These are phyloP conservation scores for Molossus molossus DNA, from an alignment of 2,797 vertebrate genomes.

Conservation along the genomic window DNA sequence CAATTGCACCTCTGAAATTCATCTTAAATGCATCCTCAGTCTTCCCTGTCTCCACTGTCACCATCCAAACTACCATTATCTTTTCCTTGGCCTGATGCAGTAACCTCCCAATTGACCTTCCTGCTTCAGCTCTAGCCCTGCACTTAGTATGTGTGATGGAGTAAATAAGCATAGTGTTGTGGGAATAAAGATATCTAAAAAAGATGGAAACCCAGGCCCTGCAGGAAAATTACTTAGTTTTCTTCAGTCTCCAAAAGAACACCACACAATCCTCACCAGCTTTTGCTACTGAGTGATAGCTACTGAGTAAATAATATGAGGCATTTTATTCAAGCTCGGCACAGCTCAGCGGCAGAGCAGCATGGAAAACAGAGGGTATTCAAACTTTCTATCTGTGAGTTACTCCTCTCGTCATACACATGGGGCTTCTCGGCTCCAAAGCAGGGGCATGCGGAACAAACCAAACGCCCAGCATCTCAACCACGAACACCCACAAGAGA, in stretches of 20 bases:
- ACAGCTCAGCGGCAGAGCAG: background rate
- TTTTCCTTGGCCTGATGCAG: constrained; percentile 4
- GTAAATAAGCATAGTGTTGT: constrained; percentile 31
- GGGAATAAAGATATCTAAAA: constrained; percentile 53
- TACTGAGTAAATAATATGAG: background rate
- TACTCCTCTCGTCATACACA: background rate
- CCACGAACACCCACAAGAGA: background rate
- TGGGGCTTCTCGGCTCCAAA: background rate
- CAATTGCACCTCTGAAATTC: background rate
- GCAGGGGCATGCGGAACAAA: background rate
- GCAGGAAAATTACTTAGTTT: constrained; percentile 37
- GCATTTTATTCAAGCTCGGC: constrained; percentile 44
- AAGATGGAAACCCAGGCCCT: constrained; percentile 1
- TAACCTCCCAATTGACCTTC: constrained; percentile 20
- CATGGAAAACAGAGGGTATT: background rate
- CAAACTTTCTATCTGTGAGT: background rate
- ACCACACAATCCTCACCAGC: constrained; percentile 13
- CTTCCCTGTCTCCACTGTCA: background rate
- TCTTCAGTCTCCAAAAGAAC: constrained; percentile 13
- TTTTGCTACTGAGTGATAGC: background rate
- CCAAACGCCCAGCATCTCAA: background rate
- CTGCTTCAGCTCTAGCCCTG: background rate
- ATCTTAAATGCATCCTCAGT: background rate
- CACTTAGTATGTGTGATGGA: constrained; percentile 26
- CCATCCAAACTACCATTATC: background rate